phyloP scores from a whole-genome alignment of 2,113 vertebrate genomes.

The Gracilinanus agilis region DNA sequence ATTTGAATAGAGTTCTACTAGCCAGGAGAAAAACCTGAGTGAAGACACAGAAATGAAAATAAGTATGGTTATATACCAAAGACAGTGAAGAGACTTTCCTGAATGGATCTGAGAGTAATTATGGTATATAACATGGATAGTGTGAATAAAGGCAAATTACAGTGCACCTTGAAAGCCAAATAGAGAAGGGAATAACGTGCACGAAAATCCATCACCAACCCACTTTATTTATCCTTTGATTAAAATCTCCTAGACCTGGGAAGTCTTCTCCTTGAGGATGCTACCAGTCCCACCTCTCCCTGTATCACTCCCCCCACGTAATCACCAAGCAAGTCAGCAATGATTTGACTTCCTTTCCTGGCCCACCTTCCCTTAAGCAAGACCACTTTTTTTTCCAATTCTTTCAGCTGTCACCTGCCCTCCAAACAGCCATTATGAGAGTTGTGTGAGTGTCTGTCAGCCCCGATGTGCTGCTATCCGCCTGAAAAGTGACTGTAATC shows the following conservation, averaged over 20 bases:
- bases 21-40: fast-evolving
- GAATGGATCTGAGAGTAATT: not conserved
- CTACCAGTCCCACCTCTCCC: too few species aligned
- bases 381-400: conserved; percentile 4
- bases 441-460: conserved; percentile 94
- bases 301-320: not conserved
- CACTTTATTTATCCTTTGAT: fast-evolving
- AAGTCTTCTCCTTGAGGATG: not conserved
- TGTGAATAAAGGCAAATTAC: not conserved
- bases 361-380: not conserved
- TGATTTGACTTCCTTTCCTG: not conserved
- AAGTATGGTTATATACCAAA: fast-evolving
- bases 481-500: conserved; percentile 94
- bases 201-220: not conserved
- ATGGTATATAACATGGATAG: not conserved
- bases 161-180: not conserved
- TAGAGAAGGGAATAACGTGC: not conserved
- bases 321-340: not conserved
- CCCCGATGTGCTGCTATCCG: conserved; percentile 96
- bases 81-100: too few species aligned
- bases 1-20: not conserved
- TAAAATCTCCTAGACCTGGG: fast-evolving
- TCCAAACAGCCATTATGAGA: conserved; percentile 96
- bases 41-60: too few species aligned
- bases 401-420: conserved; percentile 92